Evolutionary conservation across 2,797 vertebrate species (phyloP), one percentile per base, ranked within the genome.

Genomic region (Pangasius djambal): DNA sequence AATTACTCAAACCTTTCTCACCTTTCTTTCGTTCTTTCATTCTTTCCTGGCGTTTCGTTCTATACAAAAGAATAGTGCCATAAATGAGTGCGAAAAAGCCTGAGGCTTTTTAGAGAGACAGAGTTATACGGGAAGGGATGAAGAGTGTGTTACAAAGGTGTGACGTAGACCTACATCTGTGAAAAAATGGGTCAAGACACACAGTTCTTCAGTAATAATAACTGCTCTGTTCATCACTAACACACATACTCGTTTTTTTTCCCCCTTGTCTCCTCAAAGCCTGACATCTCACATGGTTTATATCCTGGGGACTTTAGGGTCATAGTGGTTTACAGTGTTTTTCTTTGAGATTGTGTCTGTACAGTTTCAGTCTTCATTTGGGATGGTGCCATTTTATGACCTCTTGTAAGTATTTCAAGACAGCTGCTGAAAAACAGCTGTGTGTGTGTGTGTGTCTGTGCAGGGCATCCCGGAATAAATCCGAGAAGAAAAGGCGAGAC

Each of bases 401-500:
- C 22, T 61, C 57, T 0, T 16, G 34, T 3, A 16, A 61, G 34
- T 65, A 48, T 65, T 44, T 83, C 57, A 83, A 63, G 37, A 63
- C 8, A 20, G 61, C 15, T 31, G 48, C 12, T 0, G 7, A 34
- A 77, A 61, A 40, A 37, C n/a, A 25, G n/a, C n/a, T n/a, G 57
- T 59, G 57, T 59, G 57, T 59, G 18, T 61, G 57, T 61, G 59
- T 61, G 59, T 61, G 59, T 85, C n/a, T 83, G 65, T 48, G 44
- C 91, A 99, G 98, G 96, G 96, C 95, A 82, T 96, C 95, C 86
- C 95, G 96, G 86, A 96, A 97, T 95, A 97, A 97, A 95, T 97
- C 97, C 0, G 97, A 97, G 93, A 97, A 96, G 95, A 96, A 97
- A 91, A 96, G 96, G 93, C 93, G 97, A 94, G 97, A 97, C 89